These are phyloP conservation scores for Drosophila pectinifera DNA, from an alignment of 1,140 invertebrate species.

Conservation along the genomic window DNA sequence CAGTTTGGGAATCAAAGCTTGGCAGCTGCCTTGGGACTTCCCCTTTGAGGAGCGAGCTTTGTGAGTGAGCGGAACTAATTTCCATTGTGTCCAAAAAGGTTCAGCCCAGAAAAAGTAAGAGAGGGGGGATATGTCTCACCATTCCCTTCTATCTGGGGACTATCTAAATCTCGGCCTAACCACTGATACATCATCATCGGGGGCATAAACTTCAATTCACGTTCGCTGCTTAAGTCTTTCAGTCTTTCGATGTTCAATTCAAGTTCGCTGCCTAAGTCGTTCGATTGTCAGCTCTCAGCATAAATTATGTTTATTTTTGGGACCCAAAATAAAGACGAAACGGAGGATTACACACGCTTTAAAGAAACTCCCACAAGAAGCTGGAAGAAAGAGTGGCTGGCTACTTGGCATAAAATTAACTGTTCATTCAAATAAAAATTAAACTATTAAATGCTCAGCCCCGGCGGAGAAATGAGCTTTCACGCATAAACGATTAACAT, in stretches of 20 bases:
- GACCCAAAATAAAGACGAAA: conserved; percentile 17
- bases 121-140: conserved; percentile 17
- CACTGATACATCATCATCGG: conserved; percentile 44
- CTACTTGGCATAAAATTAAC: conserved; percentile 82
- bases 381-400: conserved; percentile 22
- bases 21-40: conserved; percentile 27
- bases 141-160: conserved; percentile 18
- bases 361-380: conserved; percentile 49
- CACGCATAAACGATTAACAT: conserved; percentile 79
- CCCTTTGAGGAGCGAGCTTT: conserved; percentile 36
- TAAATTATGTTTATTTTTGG: conserved; percentile 36
- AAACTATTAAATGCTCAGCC: conserved; percentile 69
- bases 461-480: conserved; percentile 63
- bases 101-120: conserved; percentile 4
- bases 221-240: conserved; percentile 42
- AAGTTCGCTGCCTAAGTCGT: conserved; percentile 50
- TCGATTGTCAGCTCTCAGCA: conserved; percentile 43
- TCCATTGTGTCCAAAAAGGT: conserved; percentile 33
- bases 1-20: conserved; percentile 51
- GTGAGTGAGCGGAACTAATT: conserved; percentile 47
- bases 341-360: conserved; percentile 42
- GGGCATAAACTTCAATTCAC: conserved; percentile 25
- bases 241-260: conserved; percentile 44
- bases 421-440: conserved; percentile 83
- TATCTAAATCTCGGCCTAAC: conserved; percentile 41